These are phyloP conservation scores for Drosophila gaucha DNA, from an alignment of 2,888 invertebrate species.

Conservation along the genomic window DNA sequence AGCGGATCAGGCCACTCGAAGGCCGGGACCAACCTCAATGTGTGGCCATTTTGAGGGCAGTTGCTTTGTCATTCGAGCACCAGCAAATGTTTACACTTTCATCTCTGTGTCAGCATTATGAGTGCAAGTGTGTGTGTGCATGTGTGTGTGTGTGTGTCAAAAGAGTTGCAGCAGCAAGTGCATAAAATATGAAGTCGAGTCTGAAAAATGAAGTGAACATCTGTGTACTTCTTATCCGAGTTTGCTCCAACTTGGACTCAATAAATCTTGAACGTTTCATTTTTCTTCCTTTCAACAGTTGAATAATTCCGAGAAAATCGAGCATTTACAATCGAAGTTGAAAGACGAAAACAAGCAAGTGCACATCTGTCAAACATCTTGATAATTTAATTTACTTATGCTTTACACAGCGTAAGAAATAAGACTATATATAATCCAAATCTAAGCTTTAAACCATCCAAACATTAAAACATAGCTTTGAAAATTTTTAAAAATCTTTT, in stretches of 20 bases:
- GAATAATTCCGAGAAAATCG: neutral
- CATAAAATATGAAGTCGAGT: slow-evolving; percentile 13
- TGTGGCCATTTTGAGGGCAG: slow-evolving; percentile 45
- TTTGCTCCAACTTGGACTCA: slow-evolving; percentile 1
- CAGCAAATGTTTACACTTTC: slow-evolving; percentile 17
- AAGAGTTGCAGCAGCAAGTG: slow-evolving; percentile 13
- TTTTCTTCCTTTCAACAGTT: slow-evolving; percentile 7
- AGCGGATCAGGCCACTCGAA: neutral
- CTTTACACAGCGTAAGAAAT: neutral
- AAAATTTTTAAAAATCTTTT: no score
- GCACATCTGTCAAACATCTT: neutral
- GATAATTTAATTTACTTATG: neutral
- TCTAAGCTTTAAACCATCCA: no score
- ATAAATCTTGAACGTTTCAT: slow-evolving; percentile 5
- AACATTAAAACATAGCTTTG: no score
- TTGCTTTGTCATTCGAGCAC: slow-evolving; percentile 27
- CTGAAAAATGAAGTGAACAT: slow-evolving; percentile 16
- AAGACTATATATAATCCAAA: no score
- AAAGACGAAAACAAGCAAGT: no score
- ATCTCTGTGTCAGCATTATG: slow-evolving; percentile 11
- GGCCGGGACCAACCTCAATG: slow-evolving; percentile 34
- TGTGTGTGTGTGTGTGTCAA: slow-evolving; percentile 4
- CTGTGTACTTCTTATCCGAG: neutral
- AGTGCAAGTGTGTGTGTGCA: slow-evolving; percentile 2
- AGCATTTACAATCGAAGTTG: neutral